A percentile compares a stretch with the other conserved stretches of the same genome.
Conservation (phyloP, 2,888 invertebrate species). For the Limulus polyphemus region DNA sequence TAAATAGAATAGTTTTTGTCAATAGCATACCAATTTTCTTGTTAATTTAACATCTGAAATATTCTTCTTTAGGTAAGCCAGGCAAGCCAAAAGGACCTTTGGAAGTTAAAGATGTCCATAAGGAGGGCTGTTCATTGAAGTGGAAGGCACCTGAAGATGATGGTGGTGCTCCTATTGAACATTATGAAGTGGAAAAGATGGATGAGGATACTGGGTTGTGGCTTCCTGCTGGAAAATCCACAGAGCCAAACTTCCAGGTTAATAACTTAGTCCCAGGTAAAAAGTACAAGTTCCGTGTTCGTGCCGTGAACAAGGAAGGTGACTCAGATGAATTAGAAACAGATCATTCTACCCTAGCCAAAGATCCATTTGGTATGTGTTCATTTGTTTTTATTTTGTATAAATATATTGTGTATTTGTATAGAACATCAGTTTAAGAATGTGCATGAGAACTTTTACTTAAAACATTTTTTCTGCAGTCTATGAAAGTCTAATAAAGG, state of each 20-base stretch:
- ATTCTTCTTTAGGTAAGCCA: constrained; percentile 21
- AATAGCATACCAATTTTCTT: too few relatives aligned
- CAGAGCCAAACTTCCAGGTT: constrained; percentile 33
- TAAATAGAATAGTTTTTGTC: too few relatives aligned
- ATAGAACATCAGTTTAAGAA: too few relatives aligned
- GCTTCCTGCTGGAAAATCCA: constrained; percentile 36
- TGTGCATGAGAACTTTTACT: too few relatives aligned
- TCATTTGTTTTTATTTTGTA: constrained; percentile 6
- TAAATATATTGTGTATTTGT: too few relatives aligned
- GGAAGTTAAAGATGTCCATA: constrained; percentile 36
- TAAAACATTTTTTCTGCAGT: too few relatives aligned
- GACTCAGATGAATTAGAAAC: constrained; percentile 43
- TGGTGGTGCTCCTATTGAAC: constrained; percentile 32
- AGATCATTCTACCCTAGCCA: constrained; percentile 40
- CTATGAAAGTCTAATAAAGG: too few relatives aligned
- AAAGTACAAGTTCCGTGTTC: constrained; percentile 45
- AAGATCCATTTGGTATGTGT: constrained; percentile 44
- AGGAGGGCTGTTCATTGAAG: constrained; percentile 35
- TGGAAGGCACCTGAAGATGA: constrained; percentile 34
- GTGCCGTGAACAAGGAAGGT: constrained; percentile 45
- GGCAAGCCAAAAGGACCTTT: constrained; percentile 32
- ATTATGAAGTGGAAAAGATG: constrained; percentile 37
- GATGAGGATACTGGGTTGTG: constrained; percentile 37
- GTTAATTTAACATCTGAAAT: too few relatives aligned
- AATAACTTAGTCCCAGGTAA: constrained; percentile 39